Percentiles rank a stretch among this genome's conserved stretches.
Evolutionary conservation across 2,113 vertebrate species (phyloP).

Genomic region (Otocyon megalotis): DNA sequence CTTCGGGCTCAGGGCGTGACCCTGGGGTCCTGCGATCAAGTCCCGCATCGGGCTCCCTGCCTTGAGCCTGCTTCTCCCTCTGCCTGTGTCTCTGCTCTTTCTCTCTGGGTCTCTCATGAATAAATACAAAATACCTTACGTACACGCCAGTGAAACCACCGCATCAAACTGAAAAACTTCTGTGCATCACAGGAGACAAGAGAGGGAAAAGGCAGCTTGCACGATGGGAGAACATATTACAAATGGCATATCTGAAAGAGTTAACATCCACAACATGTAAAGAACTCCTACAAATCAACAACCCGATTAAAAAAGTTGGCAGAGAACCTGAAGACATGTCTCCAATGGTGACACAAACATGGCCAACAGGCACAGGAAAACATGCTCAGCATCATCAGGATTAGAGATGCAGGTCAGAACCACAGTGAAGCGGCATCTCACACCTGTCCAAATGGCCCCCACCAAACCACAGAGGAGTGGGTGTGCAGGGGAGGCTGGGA

Average conservation of each 20-base stretch:
- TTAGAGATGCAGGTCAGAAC: no score
- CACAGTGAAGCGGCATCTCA: no score
- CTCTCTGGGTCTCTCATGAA: no score
- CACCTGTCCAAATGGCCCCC: no score
- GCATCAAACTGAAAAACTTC: not conserved
- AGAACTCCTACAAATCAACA: not conserved
- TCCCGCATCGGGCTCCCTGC: no score
- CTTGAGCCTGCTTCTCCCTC: no score
- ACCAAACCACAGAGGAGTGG: no score
- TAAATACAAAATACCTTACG: no score
- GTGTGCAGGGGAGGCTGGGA: fast-evolving
- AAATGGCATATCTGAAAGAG: not conserved
- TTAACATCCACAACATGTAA: not conserved
- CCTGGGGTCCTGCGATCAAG: no score
- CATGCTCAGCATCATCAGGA: not conserved
- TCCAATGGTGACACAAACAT: not conserved
- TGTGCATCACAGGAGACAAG: not conserved
- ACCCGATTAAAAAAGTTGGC: not conserved
- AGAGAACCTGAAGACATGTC: not conserved
- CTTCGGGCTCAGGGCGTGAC: no score
- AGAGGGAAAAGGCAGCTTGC: not conserved
- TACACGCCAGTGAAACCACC: not conserved
- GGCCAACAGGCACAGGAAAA: not conserved
- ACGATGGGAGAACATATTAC: not conserved
- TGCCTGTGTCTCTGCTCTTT: no score